These are phyloP conservation scores for Strix aluco DNA, from an alignment of 2,113 vertebrate genomes.

Conservation along the genomic window DNA sequence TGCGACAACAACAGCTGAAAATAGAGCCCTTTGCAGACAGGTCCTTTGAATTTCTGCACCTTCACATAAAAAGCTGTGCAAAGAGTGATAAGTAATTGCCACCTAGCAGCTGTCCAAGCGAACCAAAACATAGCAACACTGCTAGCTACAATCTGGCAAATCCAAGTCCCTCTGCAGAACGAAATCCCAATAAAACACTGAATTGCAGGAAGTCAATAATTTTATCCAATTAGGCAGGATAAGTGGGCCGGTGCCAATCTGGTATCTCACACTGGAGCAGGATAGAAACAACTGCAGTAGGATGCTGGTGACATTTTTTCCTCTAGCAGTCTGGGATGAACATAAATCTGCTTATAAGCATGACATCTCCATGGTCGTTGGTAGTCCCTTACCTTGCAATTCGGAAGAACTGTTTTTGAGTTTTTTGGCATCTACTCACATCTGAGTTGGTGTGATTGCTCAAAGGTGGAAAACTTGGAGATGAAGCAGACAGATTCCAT, in stretches of 20 bases:
- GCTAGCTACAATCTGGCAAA: background rate
- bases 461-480: background rate
- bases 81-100: background rate
- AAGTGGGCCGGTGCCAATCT: slow-evolving; percentile 25
- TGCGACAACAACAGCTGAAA: background rate
- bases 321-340: background rate
- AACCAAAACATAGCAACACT: background rate
- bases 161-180: background rate
- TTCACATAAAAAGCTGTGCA: background rate
- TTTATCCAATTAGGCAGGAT: slow-evolving; percentile 23
- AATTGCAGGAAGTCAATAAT: slow-evolving; percentile 37
- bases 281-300: slow-evolving; percentile 3
- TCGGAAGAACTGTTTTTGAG: background rate
- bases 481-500: background rate
- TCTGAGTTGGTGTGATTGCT: background rate
- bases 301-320: slow-evolving; percentile 4
- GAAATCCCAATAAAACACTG: background rate
- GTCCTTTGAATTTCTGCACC: background rate
- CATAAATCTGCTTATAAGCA: background rate
- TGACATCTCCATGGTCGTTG: background rate
- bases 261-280: background rate
- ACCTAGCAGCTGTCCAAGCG: background rate
- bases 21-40: background rate
- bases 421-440: background rate
- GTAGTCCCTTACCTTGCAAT: background rate